Evolutionary conservation across 1,140 invertebrate species (phyloP), one percentile per base, ranked within the genome.

Genomic region (Atta colombica): DNA sequence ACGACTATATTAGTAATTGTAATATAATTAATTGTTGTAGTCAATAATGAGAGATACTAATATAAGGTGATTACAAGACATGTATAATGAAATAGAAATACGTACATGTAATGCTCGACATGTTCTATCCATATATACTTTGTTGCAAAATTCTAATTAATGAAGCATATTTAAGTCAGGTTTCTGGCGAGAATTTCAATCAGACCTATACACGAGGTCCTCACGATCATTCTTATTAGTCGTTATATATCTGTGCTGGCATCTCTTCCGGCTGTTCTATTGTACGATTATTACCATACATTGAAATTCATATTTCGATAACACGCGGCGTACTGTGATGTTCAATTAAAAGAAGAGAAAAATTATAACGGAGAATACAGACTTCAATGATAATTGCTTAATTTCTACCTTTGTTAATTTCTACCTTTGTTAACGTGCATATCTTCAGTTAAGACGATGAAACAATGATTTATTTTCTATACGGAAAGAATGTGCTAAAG

Each of bases 241-340:
- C 25, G 25, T 14, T 68, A 45, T 49, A 45, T 49, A 7, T n/a
- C 4, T 35, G 12, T n/a, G 16, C 39, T 35, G 71, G 18, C 31
- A 74, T 74, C 53, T 77, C 39, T 63, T n/a, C 7, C 25, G 7
- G 14, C 28, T 78, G 12, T 31, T 28, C 3, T 45, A 4, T 28
- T 10, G 16, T 3, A 39, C 60, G 5, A 77, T 77, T 60, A 77
- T 28, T 65, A 60, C 49, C 39, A 28, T 12, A 58, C 18, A 39
- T 16, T 28, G 7, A 77, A 63, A 51, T 77, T 77, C 28, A 77
- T 77, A 61, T 61, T 61, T 21, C 35, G 31, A 60, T 28, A 66
- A 60, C 45, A 75, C 53, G 18, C 18, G 74, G 35, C 31, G 21
- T 16, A 77, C 61, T 77, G 58, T 77, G 21, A 6, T 16, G 5